Percentiles rank a stretch among this genome's conserved stretches.
These are phyloP conservation scores for Cheilosia scutellata DNA, from an alignment of 2,888 invertebrate genomes.

Conservation along the genomic window DNA sequence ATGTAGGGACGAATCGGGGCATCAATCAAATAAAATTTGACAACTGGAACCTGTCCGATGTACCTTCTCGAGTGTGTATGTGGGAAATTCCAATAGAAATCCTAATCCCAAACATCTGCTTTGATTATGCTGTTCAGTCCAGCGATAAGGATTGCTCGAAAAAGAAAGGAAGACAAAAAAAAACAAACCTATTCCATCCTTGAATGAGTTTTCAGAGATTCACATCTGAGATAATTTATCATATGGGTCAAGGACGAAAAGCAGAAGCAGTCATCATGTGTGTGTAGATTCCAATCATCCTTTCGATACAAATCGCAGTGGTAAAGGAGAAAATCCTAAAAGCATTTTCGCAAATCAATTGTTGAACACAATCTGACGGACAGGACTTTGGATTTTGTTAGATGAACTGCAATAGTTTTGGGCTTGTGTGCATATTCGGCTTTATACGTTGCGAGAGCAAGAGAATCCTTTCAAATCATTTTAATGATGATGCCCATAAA, in stretches of 20 bases:
- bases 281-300: slow-evolving; percentile 17
- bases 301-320: slow-evolving; percentile 37
- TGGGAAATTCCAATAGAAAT: slow-evolving; percentile 23
- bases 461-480: slow-evolving; percentile 35
- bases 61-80: not conserved
- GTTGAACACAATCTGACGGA: slow-evolving; percentile 45
- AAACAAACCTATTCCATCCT: not conserved
- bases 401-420: not conserved
- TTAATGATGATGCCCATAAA: slow-evolving; percentile 38
- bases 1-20: slow-evolving; percentile 12
- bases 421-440: not conserved
- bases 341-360: slow-evolving; percentile 42
- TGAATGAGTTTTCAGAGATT: slow-evolving; percentile 4
- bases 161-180: not conserved
- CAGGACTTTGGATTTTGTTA: slow-evolving; percentile 12
- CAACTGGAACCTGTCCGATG: slow-evolving; percentile 62
- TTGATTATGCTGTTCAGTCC: not conserved
- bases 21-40: slow-evolving; percentile 75
- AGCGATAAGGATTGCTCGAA: not conserved
- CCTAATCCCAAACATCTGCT: slow-evolving; percentile 59
- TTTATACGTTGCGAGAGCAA: not conserved
- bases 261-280: not conserved
- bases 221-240: slow-evolving; percentile 11
- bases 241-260: slow-evolving; percentile 50
- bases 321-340: slow-evolving; percentile 24